phyloP scores from a whole-genome alignment of 1,140 invertebrate genomes.

The Palaemon carinicauda region DNA sequence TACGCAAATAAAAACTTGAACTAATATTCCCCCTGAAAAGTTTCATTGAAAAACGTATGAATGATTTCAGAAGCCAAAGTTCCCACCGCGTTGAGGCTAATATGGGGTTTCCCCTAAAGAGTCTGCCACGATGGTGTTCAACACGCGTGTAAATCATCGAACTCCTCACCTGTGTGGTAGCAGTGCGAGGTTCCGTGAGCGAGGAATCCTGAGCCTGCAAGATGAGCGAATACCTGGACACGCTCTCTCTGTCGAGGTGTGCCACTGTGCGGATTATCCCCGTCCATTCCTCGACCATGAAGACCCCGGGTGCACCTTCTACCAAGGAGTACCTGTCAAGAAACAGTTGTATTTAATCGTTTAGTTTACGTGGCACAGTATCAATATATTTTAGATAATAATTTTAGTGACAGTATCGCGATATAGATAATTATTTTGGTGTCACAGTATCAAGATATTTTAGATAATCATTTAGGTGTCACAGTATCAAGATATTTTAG shows the following conservation, averaged over 20 bases:
- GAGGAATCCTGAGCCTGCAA: constrained; percentile 88
- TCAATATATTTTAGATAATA: no score
- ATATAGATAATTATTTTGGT: no score
- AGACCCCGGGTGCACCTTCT: constrained; percentile 76
- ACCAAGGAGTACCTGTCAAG: constrained; percentile 76
- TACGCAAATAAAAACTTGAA: no score
- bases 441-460: no score
- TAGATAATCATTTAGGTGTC: no score
- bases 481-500: no score
- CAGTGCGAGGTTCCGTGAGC: constrained; percentile 78
- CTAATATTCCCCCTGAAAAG: no score
- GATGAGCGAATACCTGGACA: constrained; percentile 78
- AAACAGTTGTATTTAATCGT: background rate
- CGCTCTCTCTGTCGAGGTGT: constrained; percentile 81
- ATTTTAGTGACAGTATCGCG: no score
- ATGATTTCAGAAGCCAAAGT: background rate
- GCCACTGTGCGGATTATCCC: constrained; percentile 78
- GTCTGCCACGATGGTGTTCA: background rate
- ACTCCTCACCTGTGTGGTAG: constrained; percentile 66
- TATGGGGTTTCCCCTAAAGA: background rate
- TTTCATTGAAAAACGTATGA: no score
- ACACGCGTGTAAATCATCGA: constrained; percentile 60
- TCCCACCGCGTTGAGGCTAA: background rate
- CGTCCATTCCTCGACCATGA: constrained; percentile 77
- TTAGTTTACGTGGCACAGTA: no score